Percentiles rank a stretch among this genome's conserved stretches.
These are phyloP conservation scores for Notolepis coatsorum DNA, from an alignment of 2,797 vertebrate genomes.

Conservation along the genomic window DNA sequence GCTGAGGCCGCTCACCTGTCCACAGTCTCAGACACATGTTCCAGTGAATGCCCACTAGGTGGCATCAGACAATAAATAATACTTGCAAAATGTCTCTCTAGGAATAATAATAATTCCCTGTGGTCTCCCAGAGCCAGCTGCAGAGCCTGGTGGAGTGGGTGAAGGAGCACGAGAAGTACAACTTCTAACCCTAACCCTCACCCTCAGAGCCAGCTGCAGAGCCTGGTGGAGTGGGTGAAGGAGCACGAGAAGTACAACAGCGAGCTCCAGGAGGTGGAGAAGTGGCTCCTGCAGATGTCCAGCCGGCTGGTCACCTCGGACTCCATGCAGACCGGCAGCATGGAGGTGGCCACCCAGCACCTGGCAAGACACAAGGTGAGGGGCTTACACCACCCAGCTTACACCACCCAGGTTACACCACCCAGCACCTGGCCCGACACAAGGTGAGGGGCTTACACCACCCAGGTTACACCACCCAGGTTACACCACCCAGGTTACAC, in stretches of 20 bases:
- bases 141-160: slow-evolving; percentile 87
- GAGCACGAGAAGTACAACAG: slow-evolving; percentile 94
- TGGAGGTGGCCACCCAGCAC: slow-evolving; percentile 95
- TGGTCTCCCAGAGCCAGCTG: slow-evolving; percentile 80
- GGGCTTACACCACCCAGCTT: neutral
- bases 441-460: slow-evolving; percentile 73
- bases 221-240: slow-evolving; percentile 87
- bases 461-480: too few relatives aligned
- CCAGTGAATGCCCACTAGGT: too few relatives aligned
- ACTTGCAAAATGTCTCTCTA: too few relatives aligned
- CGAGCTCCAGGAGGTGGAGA: slow-evolving; percentile 94
- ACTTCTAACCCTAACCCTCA: slow-evolving; percentile 84
- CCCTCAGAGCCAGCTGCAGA: slow-evolving; percentile 83
- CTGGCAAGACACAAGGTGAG: slow-evolving; percentile 95
- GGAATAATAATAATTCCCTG: too few relatives aligned
- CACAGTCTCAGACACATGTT: too few relatives aligned
- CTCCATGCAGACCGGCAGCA: slow-evolving; percentile 87
- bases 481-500: too few relatives aligned
- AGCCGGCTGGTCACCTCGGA: slow-evolving; percentile 90
- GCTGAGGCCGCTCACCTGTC: too few relatives aligned
- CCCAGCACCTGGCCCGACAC: slow-evolving; percentile 87
- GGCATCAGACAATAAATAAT: too few relatives aligned
- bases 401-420: too few relatives aligned
- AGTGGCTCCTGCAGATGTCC: slow-evolving; percentile 97
- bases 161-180: slow-evolving; percentile 94